Evolutionary conservation across 2,888 invertebrate species (phyloP).

Genomic region (Lasiommata megera): DNA sequence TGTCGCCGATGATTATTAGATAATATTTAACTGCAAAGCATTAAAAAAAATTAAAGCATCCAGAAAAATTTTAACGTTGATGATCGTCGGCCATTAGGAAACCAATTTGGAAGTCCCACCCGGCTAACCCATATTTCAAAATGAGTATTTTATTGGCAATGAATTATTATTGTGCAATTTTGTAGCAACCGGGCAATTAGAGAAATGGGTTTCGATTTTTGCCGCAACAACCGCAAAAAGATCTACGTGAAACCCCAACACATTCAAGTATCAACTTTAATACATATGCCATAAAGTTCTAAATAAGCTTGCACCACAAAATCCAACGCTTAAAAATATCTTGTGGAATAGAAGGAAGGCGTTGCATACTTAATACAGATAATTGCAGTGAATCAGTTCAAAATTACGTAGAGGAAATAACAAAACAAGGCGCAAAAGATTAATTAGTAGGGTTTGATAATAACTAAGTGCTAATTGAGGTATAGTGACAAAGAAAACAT

Average conservation of each 20-base stretch:
- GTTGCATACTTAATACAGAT: slow-evolving; percentile 36
- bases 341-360: slow-evolving; percentile 27
- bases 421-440: slow-evolving; percentile 57
- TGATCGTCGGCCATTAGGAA: slow-evolving; percentile 33
- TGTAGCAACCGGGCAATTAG: slow-evolving; percentile 54
- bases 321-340: slow-evolving; percentile 20
- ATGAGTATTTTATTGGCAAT: slow-evolving; percentile 54
- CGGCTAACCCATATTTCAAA: slow-evolving; percentile 51
- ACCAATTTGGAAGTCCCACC: slow-evolving; percentile 35
- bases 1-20: too few relatives aligned
- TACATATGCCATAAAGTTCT: not conserved
- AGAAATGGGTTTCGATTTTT: slow-evolving; percentile 52
- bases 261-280: slow-evolving; percentile 1
- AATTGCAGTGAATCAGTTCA: slow-evolving; percentile 43
- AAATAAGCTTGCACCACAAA: not conserved
- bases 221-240: slow-evolving; percentile 15
- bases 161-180: slow-evolving; percentile 58
- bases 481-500: slow-evolving; percentile 34
- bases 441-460: slow-evolving; percentile 61
- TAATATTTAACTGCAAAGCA: too few relatives aligned
- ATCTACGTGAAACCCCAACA: slow-evolving; percentile 17
- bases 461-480: slow-evolving; percentile 36
- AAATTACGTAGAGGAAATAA: slow-evolving; percentile 46
- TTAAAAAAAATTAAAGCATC: slow-evolving; percentile 11
- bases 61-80: slow-evolving; percentile 14